These are phyloP conservation scores for Enteromius paludinosus DNA, from an alignment of 2,797 vertebrate species.

Conservation along the genomic window DNA sequence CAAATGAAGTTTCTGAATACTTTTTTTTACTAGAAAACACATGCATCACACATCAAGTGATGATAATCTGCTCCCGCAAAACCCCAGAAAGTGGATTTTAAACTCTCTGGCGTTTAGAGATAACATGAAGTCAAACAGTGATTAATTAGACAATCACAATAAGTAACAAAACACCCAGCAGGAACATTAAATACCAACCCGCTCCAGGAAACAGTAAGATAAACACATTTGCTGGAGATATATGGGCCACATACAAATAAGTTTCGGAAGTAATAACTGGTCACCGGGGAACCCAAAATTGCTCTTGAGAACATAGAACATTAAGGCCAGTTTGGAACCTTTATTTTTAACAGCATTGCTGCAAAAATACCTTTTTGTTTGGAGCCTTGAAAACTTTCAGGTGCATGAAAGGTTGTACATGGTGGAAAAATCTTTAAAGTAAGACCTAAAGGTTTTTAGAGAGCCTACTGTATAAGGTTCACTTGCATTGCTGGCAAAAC, in stretches of 20 bases:
- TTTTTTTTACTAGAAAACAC: background rate
- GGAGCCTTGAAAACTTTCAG: background rate
- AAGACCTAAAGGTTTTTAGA: background rate
- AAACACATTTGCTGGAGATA: background rate
- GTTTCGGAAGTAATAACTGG: background rate
- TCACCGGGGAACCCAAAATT: background rate
- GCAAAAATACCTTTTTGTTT: background rate
- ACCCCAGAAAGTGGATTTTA: conserved; percentile 9
- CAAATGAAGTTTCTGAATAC: background rate
- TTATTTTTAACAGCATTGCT: background rate
- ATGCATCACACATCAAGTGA: conserved; percentile 11
- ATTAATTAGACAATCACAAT: conserved; percentile 43
- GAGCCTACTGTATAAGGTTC: background rate
- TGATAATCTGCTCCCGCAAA: conserved; percentile 14
- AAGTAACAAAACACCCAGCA: conserved; percentile 10
- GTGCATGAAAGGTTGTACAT: background rate
- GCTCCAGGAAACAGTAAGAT: background rate
- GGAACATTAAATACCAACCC: background rate
- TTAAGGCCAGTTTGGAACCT: too few relatives aligned
- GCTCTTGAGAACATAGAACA: background rate
- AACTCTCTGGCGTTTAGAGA: conserved; percentile 28
- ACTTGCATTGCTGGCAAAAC: too few relatives aligned
- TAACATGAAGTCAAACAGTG: conserved; percentile 37
- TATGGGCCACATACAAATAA: background rate
- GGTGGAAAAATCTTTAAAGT: background rate